Percentiles rank a stretch among this genome's conserved stretches.
phyloP scores from a whole-genome alignment of 2,797 vertebrate genomes.

The Sebastes jordani region DNA sequence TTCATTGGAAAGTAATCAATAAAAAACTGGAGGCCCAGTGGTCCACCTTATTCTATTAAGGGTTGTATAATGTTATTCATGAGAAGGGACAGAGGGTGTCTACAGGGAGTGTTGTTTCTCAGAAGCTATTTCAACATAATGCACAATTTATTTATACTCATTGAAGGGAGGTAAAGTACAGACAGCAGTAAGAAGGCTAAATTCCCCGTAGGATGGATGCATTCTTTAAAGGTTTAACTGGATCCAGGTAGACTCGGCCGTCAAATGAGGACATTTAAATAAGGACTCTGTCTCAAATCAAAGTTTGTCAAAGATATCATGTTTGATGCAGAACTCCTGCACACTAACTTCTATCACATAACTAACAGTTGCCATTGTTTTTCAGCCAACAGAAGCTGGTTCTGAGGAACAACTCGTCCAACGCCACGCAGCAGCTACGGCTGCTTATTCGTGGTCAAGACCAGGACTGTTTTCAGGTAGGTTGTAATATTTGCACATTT shows the following conservation, averaged over 20 bases:
- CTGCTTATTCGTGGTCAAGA: conserved; percentile 94
- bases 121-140: conserved; percentile 67
- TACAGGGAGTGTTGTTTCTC: conserved; percentile 55
- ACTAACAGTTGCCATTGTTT: conserved; percentile 25
- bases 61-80: conserved; percentile 73
- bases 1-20: conserved; percentile 64
- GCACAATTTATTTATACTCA: conserved; percentile 56
- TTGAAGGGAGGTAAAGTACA: conserved; percentile 24
- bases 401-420: conserved; percentile 90
- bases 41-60: conserved; percentile 55
- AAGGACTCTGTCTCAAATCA: neutral
- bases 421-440: conserved; percentile 86
- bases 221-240: conserved; percentile 18
- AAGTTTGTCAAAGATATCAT: neutral
- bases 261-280: neutral
- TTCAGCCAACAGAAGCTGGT: conserved; percentile 93
- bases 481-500: neutral
- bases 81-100: conserved; percentile 58
- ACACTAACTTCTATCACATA: neutral
- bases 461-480: conserved; percentile 97
- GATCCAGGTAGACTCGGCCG: neutral
- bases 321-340: neutral
- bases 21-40: conserved; percentile 25
- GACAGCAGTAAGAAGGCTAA: neutral
- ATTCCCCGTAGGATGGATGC: neutral